Percentiles rank a stretch among this genome's conserved stretches.
Evolutionary conservation across 2,888 invertebrate genomes (phyloP).

Genomic region (Cordilura impudica): DNA sequence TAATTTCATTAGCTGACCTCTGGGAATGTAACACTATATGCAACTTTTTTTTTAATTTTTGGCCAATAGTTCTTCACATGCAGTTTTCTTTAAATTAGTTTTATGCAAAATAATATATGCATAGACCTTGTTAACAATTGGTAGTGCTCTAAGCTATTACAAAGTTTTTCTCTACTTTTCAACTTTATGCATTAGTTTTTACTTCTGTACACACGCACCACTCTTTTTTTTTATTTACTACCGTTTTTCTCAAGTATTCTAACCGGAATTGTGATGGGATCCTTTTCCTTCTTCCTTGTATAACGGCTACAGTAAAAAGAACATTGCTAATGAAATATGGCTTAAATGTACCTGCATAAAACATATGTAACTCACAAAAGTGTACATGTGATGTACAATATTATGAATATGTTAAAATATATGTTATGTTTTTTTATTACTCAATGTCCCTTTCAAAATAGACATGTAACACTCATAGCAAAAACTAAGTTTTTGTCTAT

Average conservation of each 20-base stretch:
- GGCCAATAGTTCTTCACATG: background rate
- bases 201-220: constrained; percentile 31
- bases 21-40: too few relatives aligned
- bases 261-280: background rate
- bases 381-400: constrained; percentile 35
- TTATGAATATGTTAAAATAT: constrained; percentile 45
- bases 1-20: too few relatives aligned
- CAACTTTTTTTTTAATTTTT: background rate
- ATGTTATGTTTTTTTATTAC: background rate
- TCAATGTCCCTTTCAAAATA: constrained; percentile 27
- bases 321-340: constrained; percentile 53
- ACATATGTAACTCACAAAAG: constrained; percentile 34
- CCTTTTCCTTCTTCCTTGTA: background rate
- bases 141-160: background rate
- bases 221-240: constrained; percentile 1
- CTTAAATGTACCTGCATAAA: constrained; percentile 32
- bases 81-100: background rate
- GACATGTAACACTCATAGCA: constrained; percentile 20
- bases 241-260: background rate
- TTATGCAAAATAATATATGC: constrained; percentile 34
- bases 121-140: constrained; percentile 26
- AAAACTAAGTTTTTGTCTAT: background rate
- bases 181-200: constrained; percentile 32
- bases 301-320: background rate
- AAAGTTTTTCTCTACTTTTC: background rate